Evolutionary conservation across 2,888 invertebrate genomes (phyloP).

Genomic region (Venusia cambrica): DNA sequence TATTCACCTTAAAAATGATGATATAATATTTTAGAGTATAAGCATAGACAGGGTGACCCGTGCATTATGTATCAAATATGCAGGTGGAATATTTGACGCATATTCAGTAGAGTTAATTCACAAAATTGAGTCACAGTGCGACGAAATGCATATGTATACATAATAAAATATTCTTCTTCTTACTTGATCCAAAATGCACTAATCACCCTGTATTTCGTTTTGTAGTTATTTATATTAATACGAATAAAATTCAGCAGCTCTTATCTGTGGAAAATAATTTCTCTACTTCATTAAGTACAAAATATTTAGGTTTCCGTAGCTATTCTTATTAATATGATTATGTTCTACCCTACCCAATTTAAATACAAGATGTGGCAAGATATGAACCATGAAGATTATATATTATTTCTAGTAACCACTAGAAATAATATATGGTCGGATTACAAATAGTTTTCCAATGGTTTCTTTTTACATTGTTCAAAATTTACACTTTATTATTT

Average conservation of each 20-base stretch:
- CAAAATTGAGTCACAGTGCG: too few relatives aligned
- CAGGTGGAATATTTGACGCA: slow-evolving; percentile 1
- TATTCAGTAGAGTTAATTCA: too few relatives aligned
- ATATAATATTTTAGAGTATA: slow-evolving; percentile 54
- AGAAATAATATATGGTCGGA: too few relatives aligned
- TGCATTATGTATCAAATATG: slow-evolving; percentile 7
- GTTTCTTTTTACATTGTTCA: too few relatives aligned
- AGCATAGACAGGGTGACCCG: slow-evolving; percentile 31
- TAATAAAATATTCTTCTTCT: too few relatives aligned
- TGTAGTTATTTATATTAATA: slow-evolving; percentile 58
- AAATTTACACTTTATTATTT: too few relatives aligned
- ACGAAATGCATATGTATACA: too few relatives aligned
- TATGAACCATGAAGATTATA: too few relatives aligned
- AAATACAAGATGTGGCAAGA: slow-evolving; percentile 50
- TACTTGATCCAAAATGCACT: slow-evolving; percentile 7
- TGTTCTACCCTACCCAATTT: slow-evolving; percentile 53
- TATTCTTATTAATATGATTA: slow-evolving; percentile 50
- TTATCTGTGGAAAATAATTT: slow-evolving; percentile 48
- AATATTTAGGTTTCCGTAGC: slow-evolving; percentile 64
- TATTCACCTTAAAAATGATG: slow-evolving; percentile 57
- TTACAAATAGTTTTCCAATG: too few relatives aligned
- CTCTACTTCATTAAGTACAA: slow-evolving; percentile 76
- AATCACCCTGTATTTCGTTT: slow-evolving; percentile 39
- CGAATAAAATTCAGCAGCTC: slow-evolving; percentile 67
- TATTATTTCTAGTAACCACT: too few relatives aligned